Evolutionary conservation across 92 coral and sea anemone genomes (phyloP), one percentile per base, ranked within the genome.

Genomic region (Epizoanthus rinbou): DNA sequence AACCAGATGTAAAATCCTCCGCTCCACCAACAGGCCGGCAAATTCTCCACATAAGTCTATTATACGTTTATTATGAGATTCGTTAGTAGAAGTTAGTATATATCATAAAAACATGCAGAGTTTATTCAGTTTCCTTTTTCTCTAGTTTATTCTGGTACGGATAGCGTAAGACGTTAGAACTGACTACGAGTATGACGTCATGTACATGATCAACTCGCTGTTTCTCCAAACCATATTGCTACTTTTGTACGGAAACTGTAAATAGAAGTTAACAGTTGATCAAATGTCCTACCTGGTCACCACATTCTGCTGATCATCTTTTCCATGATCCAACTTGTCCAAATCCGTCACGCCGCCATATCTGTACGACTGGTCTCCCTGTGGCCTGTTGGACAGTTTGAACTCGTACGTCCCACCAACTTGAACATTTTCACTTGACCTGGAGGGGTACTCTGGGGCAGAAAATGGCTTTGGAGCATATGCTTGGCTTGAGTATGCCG

Each of bases 381-480:
- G 86, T 39, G 70, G 24, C 14, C 81, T 64, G 31, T 63, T 54
- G 21, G 90, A 90, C 37, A 91, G 80, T 64, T 84, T 85, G 82
- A 86, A 91, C 41, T 91, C 89, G 72, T 92, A 90, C 19, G 91
- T 85, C 57, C 39, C 43, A 2, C 73, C 73, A 67, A 67, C 73
- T 15, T 67, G 73, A 43, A 71, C 85, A 24, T 86, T 92, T 59
- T 89, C 90, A 47, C 90, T 88, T 16, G 84, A 72, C 3, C 92
- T 90, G 17, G 80, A 85, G 5, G 85, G 86, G 14, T 86, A 85
- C 7, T 88, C 81, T 24, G 86, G 87, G 9, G 88, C 67, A 22
- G 74, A 84, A 72, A 86, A 93, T 13, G 98, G 98, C 74, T 86
- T 93, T 1, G 97, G 91, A 45, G 95, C 88, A 76, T 84, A 90